Conservation (phyloP, 1,140 invertebrate genomes). For the Heterodera carotae region DNA sequence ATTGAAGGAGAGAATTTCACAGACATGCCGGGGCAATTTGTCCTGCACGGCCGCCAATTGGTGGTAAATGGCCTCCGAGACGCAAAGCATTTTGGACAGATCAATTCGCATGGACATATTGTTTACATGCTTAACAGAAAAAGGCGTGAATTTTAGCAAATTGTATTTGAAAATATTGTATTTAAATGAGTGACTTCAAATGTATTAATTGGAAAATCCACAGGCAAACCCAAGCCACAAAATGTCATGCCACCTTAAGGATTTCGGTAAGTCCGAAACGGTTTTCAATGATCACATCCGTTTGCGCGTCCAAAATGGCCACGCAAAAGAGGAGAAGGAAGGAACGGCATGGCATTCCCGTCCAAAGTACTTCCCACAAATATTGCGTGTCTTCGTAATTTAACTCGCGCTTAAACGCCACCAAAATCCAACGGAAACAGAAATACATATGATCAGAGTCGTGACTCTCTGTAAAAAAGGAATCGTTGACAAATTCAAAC, state of each 20-base stretch:
- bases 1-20: slow-evolving; percentile 54
- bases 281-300: slow-evolving; percentile 80
- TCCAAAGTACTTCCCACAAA: slow-evolving; percentile 71
- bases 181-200: too few species aligned
- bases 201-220: slow-evolving; percentile 33
- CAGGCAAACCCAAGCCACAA: slow-evolving; percentile 19
- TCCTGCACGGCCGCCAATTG: slow-evolving; percentile 63
- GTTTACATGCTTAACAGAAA: slow-evolving; percentile 81
- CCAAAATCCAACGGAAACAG: slow-evolving; percentile 83
- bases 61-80: slow-evolving; percentile 81
- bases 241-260: slow-evolving; percentile 75
- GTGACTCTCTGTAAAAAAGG: slow-evolving; percentile 72
- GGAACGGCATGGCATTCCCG: slow-evolving; percentile 77
- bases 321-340: slow-evolving; percentile 88
- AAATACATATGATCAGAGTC: slow-evolving; percentile 98
- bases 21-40: slow-evolving; percentile 62
- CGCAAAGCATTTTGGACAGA: slow-evolving; percentile 76
- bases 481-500: slow-evolving; percentile 20
- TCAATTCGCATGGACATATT: slow-evolving; percentile 83
- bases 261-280: slow-evolving; percentile 93
- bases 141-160: too few species aligned
- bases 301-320: slow-evolving; percentile 86
- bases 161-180: too few species aligned
- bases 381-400: slow-evolving; percentile 70
- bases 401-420: slow-evolving; percentile 73